Conservation (phyloP, 2,888 invertebrate species). For the Gymnocheta viridis region DNA sequence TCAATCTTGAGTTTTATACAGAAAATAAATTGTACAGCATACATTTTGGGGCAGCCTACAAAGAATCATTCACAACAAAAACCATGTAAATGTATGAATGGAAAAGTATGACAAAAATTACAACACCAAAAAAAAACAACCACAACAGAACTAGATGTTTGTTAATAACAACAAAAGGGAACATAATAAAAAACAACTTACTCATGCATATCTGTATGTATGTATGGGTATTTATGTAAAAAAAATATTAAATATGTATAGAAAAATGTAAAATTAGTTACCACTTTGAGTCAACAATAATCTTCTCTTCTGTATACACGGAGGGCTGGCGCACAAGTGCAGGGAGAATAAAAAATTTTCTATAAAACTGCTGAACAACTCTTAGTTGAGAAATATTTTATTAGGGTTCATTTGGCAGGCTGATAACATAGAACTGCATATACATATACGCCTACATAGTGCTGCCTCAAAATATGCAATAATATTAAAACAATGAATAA, state of each 20-base stretch:
- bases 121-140: too few species aligned
- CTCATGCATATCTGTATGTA: background rate
- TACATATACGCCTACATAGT: background rate
- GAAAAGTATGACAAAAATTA: background rate
- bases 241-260: slow-evolving; percentile 6
- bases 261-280: slow-evolving; percentile 22
- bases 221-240: too few species aligned
- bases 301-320: background rate
- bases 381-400: slow-evolving; percentile 18
- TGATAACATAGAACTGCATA: slow-evolving; percentile 32
- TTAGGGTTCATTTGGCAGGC: slow-evolving; percentile 51
- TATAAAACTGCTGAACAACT: slow-evolving; percentile 4
- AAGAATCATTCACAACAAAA: slow-evolving; percentile 17
- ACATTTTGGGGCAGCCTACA: slow-evolving; percentile 32
- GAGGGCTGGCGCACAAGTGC: background rate
- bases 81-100: slow-evolving; percentile 14
- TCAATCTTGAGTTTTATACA: slow-evolving; percentile 56
- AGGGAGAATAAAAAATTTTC: background rate
- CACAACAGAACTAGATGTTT: slow-evolving; percentile 22
- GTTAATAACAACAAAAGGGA: slow-evolving; percentile 22
- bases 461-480: slow-evolving; percentile 56
- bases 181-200: background rate
- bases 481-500: slow-evolving; percentile 60
- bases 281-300: slow-evolving; percentile 45
- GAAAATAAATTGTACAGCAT: slow-evolving; percentile 25